These are phyloP conservation scores for Coremacera marginata DNA, from an alignment of 2,888 invertebrate genomes.

Conservation along the genomic window DNA sequence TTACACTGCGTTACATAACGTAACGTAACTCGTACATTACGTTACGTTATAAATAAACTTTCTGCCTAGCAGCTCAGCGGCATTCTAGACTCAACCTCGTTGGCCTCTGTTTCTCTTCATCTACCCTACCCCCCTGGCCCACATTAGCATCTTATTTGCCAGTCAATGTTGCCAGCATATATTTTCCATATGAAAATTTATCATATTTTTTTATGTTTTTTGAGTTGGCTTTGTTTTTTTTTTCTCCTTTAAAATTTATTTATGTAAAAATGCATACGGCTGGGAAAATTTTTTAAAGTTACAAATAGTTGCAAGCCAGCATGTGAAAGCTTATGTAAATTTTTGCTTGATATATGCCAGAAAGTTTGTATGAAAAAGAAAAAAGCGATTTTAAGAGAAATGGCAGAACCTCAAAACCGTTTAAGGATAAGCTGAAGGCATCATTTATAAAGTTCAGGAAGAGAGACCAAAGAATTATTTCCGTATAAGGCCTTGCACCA, in stretches of 20 bases:
- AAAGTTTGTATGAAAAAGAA: neutral
- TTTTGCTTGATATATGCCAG: neutral
- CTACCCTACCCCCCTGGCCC: neutral
- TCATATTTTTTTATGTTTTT: too few relatives aligned
- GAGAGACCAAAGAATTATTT: too few relatives aligned
- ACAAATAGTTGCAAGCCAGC: constrained; percentile 12
- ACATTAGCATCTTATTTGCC: neutral
- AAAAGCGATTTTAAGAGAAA: too few relatives aligned
- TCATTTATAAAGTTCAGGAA: too few relatives aligned
- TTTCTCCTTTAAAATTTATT: neutral
- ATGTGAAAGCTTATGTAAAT: neutral
- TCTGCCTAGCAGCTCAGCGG: neutral
- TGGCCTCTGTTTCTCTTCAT: neutral
- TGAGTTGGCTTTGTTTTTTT: neutral
- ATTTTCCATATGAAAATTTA: too few relatives aligned
- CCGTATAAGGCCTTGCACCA: too few relatives aligned
- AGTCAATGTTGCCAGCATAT: neutral
- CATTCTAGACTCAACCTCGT: neutral
- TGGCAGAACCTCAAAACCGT: too few relatives aligned
- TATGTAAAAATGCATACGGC: neutral
- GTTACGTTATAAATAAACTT: neutral
- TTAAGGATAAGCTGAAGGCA: too few relatives aligned
- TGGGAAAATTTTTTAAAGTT: neutral
- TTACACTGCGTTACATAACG: neutral
- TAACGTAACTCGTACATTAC: neutral